A percentile compares a stretch with the other conserved stretches of the same genome.
phyloP scores from a whole-genome alignment of 1,140 invertebrate species.

The Diuraphis noxia region DNA sequence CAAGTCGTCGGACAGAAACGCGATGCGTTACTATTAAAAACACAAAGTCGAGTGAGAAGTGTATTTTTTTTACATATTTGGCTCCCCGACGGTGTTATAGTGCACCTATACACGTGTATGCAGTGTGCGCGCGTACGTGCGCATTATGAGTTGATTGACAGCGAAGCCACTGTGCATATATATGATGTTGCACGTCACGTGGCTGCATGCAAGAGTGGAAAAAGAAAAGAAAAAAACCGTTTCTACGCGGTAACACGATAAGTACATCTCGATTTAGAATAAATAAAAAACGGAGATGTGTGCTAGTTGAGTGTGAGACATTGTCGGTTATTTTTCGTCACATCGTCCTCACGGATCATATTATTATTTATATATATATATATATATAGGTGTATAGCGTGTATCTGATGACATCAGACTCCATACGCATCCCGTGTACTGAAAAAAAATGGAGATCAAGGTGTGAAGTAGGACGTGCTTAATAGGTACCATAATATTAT shows the following conservation, averaged over 20 bases:
- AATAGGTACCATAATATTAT: neutral
- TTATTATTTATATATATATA: neutral
- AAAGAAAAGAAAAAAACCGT: neutral
- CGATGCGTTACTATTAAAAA: neutral
- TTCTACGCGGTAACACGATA: slow-evolving; percentile 14
- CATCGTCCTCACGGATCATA: neutral
- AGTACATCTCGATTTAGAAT: slow-evolving; percentile 45
- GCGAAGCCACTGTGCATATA: neutral
- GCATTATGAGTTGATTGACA: slow-evolving; percentile 38
- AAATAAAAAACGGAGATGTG: neutral
- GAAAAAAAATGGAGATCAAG: neutral
- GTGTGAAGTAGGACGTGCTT: neutral
- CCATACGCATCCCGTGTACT: neutral
- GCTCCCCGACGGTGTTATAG: neutral
- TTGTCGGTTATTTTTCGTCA: neutral
- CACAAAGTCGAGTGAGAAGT: neutral
- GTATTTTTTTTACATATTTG: neutral
- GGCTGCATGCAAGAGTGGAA: neutral
- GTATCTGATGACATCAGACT: neutral
- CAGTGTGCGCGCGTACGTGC: neutral
- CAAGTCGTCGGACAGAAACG: neutral
- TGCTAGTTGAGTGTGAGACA: neutral
- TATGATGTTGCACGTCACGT: neutral
- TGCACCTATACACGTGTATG: neutral
- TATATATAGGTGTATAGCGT: neutral